Evolutionary conservation across 2,888 invertebrate species (phyloP).

Genomic region (Silvanus unidentatus): DNA sequence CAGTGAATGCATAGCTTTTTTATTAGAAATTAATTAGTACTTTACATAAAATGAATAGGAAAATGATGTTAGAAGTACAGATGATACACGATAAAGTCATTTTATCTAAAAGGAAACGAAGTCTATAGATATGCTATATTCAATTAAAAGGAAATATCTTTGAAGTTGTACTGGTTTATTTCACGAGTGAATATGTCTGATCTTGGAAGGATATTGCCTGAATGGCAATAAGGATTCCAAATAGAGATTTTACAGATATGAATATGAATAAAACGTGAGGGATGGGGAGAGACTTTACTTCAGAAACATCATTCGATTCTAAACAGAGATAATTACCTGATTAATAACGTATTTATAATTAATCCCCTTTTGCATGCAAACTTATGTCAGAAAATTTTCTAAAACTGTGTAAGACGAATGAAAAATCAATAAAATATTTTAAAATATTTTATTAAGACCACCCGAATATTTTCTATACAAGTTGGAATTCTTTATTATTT

Average conservation of each 20-base stretch:
- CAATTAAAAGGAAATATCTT: constrained; percentile 23
- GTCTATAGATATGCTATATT: constrained; percentile 22
- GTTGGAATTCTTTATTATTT: constrained; percentile 7
- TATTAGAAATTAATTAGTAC: constrained; percentile 1
- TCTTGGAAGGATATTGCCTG: constrained; percentile 8
- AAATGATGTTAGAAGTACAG: constrained; percentile 10
- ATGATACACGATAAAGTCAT: constrained; percentile 15
- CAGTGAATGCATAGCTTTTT: no score
- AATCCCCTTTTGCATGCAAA: background rate
- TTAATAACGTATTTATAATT: constrained; percentile 4
- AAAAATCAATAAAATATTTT: no score
- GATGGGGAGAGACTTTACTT: background rate
- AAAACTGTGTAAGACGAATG: no score
- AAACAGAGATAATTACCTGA: constrained; percentile 4
- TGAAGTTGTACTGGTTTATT: constrained; percentile 21
- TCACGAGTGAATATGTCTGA: constrained; percentile 21
- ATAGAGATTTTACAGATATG: constrained; percentile 20
- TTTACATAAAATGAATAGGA: background rate
- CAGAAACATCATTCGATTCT: constrained; percentile 6
- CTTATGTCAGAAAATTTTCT: no score
- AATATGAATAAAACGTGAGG: constrained; percentile 10
- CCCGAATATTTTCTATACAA: constrained; percentile 11
- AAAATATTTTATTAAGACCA: constrained; percentile 6
- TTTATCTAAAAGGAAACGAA: constrained; percentile 17
- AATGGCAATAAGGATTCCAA: constrained; percentile 22